Evolutionary conservation across 2,888 invertebrate genomes (phyloP).

Genomic region (Tenodera sinensis): DNA sequence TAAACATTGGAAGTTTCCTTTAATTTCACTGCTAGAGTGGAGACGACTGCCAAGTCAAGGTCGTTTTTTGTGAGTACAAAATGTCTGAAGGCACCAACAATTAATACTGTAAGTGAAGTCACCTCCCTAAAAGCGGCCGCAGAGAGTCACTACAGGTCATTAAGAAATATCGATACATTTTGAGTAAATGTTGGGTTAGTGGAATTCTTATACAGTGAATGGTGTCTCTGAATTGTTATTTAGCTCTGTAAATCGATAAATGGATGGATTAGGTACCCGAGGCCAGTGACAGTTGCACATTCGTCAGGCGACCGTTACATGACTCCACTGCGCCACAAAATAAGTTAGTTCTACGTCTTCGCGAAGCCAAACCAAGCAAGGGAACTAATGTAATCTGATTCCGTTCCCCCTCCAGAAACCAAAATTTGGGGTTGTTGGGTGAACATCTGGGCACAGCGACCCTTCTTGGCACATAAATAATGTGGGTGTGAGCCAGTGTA

Average conservation of each 20-base stretch:
- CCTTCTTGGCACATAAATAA: background rate
- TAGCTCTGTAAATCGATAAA: background rate
- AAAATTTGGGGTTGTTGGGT: background rate
- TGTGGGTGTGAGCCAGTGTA: background rate
- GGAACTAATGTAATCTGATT: background rate
- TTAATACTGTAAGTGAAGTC: no score
- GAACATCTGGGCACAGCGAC: background rate
- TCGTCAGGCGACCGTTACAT: background rate
- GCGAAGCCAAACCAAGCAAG: background rate
- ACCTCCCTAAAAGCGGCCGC: no score
- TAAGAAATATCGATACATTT: no score
- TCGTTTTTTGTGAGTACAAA: no score
- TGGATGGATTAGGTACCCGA: background rate
- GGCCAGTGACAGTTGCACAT: background rate
- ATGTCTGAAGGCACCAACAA: no score
- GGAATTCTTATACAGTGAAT: no score
- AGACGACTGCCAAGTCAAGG: no score
- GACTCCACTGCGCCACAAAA: background rate
- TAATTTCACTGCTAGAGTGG: no score
- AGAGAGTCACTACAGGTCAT: no score
- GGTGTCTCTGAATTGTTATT: background rate
- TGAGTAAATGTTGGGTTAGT: no score
- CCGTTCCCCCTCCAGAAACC: background rate
- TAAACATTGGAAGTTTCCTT: no score
- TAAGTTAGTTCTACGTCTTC: background rate